phyloP scores from a whole-genome alignment of 2,888 invertebrate genomes.

The Pheosia tremula region DNA sequence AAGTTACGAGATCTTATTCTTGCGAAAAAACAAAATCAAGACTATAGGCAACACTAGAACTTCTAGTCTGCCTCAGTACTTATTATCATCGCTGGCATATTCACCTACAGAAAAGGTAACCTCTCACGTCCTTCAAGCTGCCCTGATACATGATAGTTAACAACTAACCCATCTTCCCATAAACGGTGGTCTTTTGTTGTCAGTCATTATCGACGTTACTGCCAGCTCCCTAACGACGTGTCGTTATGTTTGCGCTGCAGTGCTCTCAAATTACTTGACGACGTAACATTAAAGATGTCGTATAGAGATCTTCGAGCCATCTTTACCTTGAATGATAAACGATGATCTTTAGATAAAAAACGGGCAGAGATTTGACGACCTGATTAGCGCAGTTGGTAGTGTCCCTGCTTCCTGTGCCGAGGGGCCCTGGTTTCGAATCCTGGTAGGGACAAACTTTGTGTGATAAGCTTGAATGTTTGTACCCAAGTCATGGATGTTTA shows the following conservation, averaged over 20 bases:
- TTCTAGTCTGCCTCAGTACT: too few species aligned
- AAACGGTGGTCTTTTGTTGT: background rate
- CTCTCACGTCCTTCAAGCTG: background rate
- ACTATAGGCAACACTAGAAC: too few species aligned
- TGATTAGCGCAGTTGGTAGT: background rate
- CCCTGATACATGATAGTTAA: background rate
- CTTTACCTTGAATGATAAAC: background rate
- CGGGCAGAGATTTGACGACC: too few species aligned
- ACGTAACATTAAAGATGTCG: background rate
- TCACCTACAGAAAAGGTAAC: background rate
- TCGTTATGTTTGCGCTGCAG: constrained; percentile 1
- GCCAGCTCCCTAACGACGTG: background rate
- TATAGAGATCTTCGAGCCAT: background rate
- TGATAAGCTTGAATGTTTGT: too few species aligned
- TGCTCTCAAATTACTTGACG: background rate
- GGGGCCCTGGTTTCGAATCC: too few species aligned
- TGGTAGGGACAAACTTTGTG: too few species aligned
- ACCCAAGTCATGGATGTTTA: too few species aligned
- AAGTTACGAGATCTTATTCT: too few species aligned
- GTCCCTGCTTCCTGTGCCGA: background rate
- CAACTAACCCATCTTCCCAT: background rate
- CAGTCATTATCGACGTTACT: background rate
- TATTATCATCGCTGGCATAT: background rate
- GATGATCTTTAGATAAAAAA: too few species aligned
- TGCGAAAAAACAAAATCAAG: too few species aligned